phyloP scores from a whole-genome alignment of 2,797 vertebrate species.

The Botia kubotai region DNA sequence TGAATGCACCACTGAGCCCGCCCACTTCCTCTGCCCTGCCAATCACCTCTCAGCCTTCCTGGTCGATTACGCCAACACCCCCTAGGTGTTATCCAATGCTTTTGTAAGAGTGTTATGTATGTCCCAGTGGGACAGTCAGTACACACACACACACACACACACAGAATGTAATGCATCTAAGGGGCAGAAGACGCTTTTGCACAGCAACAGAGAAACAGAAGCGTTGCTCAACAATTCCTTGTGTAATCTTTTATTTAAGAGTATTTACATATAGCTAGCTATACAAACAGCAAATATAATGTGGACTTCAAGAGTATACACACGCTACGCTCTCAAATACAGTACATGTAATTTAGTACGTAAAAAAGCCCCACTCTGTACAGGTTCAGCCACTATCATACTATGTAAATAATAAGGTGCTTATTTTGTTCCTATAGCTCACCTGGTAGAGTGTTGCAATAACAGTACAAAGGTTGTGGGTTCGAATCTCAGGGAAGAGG shows the following conservation, averaged over 20 bases:
- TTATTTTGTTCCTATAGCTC: background rate
- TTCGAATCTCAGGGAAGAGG: no score
- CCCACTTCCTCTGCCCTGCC: constrained; percentile 22
- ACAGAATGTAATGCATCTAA: constrained; percentile 19
- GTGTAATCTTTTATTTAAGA: constrained; percentile 18
- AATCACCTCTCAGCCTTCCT: constrained; percentile 29
- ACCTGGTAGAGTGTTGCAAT: no score
- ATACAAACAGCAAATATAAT: background rate
- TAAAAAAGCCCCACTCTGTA: background rate
- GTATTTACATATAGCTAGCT: background rate
- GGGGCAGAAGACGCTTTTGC: constrained; percentile 39
- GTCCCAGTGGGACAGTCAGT: constrained; percentile 54
- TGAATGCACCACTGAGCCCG: constrained; percentile 6
- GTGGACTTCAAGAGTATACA: background rate
- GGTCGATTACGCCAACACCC: constrained; percentile 49
- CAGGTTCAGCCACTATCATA: background rate
- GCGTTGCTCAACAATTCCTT: background rate
- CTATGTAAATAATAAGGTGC: background rate
- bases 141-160: background rate
- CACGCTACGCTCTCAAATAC: background rate
- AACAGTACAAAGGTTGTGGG: no score
- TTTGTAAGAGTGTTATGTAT: constrained; percentile 55
- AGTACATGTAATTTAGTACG: background rate
- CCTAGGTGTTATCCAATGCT: constrained; percentile 49
- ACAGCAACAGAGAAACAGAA: constrained; percentile 17